Percentiles rank a stretch among this genome's conserved stretches.
Conservation (phyloP, 2,888 invertebrate species). For the Leucoma salicis region DNA sequence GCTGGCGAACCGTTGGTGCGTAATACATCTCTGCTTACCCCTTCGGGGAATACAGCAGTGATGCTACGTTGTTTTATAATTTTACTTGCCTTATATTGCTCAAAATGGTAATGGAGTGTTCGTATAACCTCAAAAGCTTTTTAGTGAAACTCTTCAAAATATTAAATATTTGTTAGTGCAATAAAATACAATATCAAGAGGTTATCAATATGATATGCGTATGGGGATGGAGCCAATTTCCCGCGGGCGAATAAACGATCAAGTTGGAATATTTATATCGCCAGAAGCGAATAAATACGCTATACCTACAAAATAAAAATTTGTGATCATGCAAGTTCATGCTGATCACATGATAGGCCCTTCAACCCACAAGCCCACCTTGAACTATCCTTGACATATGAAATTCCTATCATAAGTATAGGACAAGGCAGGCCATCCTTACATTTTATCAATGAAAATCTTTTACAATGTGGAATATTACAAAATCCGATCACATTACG, state of each 20-base stretch:
- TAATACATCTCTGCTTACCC: too few relatives aligned
- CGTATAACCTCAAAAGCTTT: too few relatives aligned
- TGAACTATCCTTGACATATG: conserved; percentile 14
- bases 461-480: too few relatives aligned
- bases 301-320: conserved; percentile 33
- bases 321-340: conserved; percentile 42
- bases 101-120: too few relatives aligned
- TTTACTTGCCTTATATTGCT: too few relatives aligned
- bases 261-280: conserved; percentile 52
- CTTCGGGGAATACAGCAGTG: too few relatives aligned
- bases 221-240: conserved; percentile 47
- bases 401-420: conserved; percentile 13
- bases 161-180: background rate
- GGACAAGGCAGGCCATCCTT: too few relatives aligned
- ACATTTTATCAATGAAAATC: too few relatives aligned
- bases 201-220: conserved; percentile 35
- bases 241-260: conserved; percentile 50
- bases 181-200: conserved; percentile 27
- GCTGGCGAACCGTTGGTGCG: too few relatives aligned
- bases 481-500: too few relatives aligned
- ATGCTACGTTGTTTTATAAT: too few relatives aligned
- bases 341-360: conserved; percentile 44
- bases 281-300: conserved; percentile 33
- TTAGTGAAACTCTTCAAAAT: too few relatives aligned
- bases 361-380: conserved; percentile 22